Conservation (phyloP, 2,797 vertebrate species). For the Scomberomorus guttatus region DNA sequence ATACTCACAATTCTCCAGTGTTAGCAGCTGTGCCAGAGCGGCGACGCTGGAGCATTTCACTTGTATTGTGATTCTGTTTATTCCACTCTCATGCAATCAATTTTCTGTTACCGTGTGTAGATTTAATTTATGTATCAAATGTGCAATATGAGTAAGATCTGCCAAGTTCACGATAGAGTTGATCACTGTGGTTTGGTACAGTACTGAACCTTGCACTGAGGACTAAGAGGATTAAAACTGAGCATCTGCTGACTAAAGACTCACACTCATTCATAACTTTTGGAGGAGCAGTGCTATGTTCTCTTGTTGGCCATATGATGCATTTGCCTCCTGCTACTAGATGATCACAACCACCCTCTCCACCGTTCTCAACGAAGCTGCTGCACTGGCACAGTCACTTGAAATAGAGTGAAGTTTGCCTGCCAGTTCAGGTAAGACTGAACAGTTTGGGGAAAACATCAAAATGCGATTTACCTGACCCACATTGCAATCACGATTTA, state of each 20-base stretch:
- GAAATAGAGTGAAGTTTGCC: background rate
- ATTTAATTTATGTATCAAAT: background rate
- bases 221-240: slow-evolving; percentile 36
- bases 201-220: slow-evolving; percentile 30
- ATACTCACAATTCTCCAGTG: slow-evolving; percentile 32
- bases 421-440: background rate
- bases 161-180: background rate
- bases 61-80: slow-evolving; percentile 6
- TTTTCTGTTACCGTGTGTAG: background rate
- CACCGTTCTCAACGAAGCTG: slow-evolving; percentile 11
- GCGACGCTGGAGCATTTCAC: background rate
- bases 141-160: background rate
- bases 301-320: slow-evolving; percentile 22
- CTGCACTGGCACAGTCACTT: background rate
- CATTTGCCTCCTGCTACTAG: slow-evolving; percentile 11
- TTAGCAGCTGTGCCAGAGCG: slow-evolving; percentile 20
- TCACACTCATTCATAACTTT: slow-evolving; percentile 35
- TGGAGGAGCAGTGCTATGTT: background rate
- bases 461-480: background rate
- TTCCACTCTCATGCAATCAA: background rate
- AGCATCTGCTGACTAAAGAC: slow-evolving; percentile 36
- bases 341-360: slow-evolving; percentile 5
- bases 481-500: background rate
- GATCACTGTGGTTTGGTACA: slow-evolving; percentile 11
- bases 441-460: background rate